Conservation (phyloP, 2,113 vertebrate genomes). For the Corythornis vintsioides region DNA sequence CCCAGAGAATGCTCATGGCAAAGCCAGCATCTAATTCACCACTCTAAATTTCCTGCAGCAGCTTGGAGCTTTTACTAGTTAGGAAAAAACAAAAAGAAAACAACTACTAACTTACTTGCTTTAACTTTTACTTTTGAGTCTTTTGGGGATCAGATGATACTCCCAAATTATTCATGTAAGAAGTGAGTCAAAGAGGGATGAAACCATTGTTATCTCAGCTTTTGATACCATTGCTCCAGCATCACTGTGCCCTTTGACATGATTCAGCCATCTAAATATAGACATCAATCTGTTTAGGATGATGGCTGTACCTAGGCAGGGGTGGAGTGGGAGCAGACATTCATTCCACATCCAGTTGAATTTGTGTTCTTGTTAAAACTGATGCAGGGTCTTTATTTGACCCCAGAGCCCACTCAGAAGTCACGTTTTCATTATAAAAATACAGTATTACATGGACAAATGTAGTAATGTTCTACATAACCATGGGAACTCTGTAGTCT, state of each 20-base stretch:
- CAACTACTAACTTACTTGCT: background rate
- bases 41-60: background rate
- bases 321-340: background rate
- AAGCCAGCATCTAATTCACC: background rate
- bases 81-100: background rate
- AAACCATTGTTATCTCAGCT: background rate
- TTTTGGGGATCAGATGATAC: background rate
- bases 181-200: background rate
- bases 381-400: background rate
- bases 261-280: background rate
- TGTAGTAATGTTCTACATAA: background rate
- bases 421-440: background rate
- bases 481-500: background rate
- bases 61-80: background rate
- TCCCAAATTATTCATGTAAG: background rate
- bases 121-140: background rate
- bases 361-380: background rate
- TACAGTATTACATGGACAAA: background rate
- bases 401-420: background rate
- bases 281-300: background rate
- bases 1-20: background rate
- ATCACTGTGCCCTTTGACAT: background rate
- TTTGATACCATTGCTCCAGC: background rate
- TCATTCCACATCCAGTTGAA: background rate
- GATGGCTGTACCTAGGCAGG: background rate